A percentile compares a stretch with the other conserved stretches of the same genome.
These are phyloP conservation scores for Bagarius yarrelli DNA, from an alignment of 2,113 vertebrate species.

Conservation along the genomic window DNA sequence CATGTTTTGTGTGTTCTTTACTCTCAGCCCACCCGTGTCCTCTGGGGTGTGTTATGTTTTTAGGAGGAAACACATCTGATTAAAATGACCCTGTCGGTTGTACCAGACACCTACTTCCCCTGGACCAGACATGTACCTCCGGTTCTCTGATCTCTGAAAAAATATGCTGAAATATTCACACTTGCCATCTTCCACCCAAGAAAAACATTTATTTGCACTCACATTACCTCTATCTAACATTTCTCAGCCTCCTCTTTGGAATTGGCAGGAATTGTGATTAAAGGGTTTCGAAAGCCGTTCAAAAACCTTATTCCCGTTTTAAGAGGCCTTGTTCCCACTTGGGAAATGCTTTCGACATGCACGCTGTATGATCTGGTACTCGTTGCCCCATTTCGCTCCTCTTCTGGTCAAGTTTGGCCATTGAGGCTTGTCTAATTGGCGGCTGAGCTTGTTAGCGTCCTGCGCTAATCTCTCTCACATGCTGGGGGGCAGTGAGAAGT, in stretches of 20 bases:
- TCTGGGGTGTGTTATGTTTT: background rate
- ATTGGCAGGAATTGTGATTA: slow-evolving; percentile 4
- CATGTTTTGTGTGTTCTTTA: slow-evolving; percentile 9
- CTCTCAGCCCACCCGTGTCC: background rate
- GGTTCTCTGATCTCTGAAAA: slow-evolving; percentile 14
- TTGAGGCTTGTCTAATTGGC: slow-evolving; percentile 72
- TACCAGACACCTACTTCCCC: slow-evolving; percentile 21
- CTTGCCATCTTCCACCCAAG: background rate
- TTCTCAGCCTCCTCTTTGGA: slow-evolving; percentile 28
- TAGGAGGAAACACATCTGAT: slow-evolving; percentile 4
- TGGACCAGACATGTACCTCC: slow-evolving; percentile 22
- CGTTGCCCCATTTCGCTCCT: slow-evolving; percentile 44
- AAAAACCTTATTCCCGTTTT: slow-evolving; percentile 14
- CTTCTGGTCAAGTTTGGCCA: slow-evolving; percentile 53
- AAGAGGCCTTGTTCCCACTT: background rate
- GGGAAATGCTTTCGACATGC: background rate
- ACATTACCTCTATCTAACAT: slow-evolving; percentile 28
- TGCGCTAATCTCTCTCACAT: slow-evolving; percentile 76
- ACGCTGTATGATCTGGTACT: slow-evolving; percentile 58
- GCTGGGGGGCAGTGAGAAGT: slow-evolving; percentile 69
- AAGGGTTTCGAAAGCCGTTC: background rate
- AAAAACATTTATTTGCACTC: slow-evolving; percentile 26
- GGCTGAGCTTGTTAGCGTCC: slow-evolving; percentile 71
- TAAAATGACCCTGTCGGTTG: slow-evolving; percentile 20
- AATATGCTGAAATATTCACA: slow-evolving; percentile 18